phyloP scores from a whole-genome alignment of 1,140 invertebrate genomes.

The Tetraneura akinire region DNA sequence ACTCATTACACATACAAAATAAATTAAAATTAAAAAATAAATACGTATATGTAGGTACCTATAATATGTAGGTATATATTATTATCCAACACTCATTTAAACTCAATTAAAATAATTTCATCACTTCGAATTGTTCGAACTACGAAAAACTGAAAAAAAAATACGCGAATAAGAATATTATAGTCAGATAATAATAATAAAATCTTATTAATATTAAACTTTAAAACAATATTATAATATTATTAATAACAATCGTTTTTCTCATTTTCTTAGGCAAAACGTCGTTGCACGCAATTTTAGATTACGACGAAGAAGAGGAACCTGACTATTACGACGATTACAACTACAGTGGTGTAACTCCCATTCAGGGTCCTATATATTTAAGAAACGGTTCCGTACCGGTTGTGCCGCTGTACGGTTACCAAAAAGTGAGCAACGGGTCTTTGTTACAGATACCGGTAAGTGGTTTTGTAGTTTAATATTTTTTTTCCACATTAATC shows the following conservation, averaged over 20 bases:
- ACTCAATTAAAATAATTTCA: too few relatives aligned
- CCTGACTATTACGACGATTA: constrained; percentile 55
- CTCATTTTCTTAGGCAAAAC: constrained; percentile 65
- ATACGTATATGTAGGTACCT: too few relatives aligned
- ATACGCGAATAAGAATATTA: too few relatives aligned
- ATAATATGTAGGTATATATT: too few relatives aligned
- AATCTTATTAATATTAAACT: too few relatives aligned
- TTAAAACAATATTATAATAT: not conserved
- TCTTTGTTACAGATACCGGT: constrained; percentile 84
- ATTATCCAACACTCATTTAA: too few relatives aligned
- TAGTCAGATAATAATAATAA: too few relatives aligned
- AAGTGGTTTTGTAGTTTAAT: constrained; percentile 63
- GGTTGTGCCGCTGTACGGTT: constrained; percentile 81
- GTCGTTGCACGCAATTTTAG: constrained; percentile 70
- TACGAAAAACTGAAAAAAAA: too few relatives aligned
- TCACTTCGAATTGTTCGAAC: too few relatives aligned
- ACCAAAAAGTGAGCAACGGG: constrained; percentile 79
- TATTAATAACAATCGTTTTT: not conserved
- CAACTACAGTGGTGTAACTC: constrained; percentile 66
- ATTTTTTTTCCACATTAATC: too few relatives aligned
- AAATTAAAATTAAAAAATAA: too few relatives aligned
- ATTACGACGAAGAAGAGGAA: constrained; percentile 66
- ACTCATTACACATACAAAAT: too few relatives aligned
- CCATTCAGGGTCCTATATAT: constrained; percentile 78
- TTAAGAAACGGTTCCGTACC: constrained; percentile 78